Evolutionary conservation across 2,797 vertebrate genomes (phyloP).

Genomic region (Myoxocephalus aenaeus): DNA sequence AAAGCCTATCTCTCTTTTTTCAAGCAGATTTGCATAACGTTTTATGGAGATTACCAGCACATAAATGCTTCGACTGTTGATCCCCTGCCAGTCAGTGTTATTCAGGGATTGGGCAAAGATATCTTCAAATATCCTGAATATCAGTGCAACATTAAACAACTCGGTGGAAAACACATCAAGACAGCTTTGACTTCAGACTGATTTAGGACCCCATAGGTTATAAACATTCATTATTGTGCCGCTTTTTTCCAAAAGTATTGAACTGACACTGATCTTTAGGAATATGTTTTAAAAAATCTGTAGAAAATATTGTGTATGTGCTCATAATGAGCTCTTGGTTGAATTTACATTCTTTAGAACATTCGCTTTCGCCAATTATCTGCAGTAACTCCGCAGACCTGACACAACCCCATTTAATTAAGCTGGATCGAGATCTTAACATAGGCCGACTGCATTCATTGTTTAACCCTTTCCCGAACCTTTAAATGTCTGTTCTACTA

Average conservation of each 20-base stretch:
- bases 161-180: constrained; percentile 37
- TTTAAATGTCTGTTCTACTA: constrained; percentile 67
- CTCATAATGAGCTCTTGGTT: constrained; percentile 54
- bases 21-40: constrained; percentile 59
- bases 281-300: constrained; percentile 22
- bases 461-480: constrained; percentile 62
- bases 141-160: constrained; percentile 42
- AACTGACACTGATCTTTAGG: constrained; percentile 48
- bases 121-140: constrained; percentile 50
- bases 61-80: constrained; percentile 53
- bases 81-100: constrained; percentile 52
- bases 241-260: constrained; percentile 18
- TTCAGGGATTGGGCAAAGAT: constrained; percentile 37
- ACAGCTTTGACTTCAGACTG: constrained; percentile 40
- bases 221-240: constrained; percentile 31
- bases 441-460: constrained; percentile 56
- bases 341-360: constrained; percentile 59
- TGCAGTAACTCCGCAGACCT: constrained; percentile 53
- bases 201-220: constrained; percentile 23
- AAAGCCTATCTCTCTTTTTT: constrained; percentile 27
- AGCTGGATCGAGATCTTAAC: constrained; percentile 51
- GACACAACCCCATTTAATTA: constrained; percentile 64
- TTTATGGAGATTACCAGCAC: constrained; percentile 61
- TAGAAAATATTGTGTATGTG: constrained; percentile 44
- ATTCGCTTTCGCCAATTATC: constrained; percentile 53